Base-by-base conservation (phyloP, 2,797 vertebrate species). In the Brachyrhaphis roseni region DNA sequence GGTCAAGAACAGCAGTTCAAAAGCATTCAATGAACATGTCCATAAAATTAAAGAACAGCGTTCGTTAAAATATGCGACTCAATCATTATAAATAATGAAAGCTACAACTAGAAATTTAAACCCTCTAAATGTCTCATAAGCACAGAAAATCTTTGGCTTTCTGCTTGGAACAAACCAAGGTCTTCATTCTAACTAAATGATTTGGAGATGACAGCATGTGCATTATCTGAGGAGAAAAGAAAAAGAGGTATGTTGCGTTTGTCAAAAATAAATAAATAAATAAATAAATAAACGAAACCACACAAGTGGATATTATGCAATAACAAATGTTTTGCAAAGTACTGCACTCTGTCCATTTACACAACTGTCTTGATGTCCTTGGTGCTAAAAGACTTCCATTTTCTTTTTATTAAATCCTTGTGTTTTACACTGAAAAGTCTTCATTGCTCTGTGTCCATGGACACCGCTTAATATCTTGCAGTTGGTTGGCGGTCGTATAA, bases 371-470 rank as follows among this genome's bases (percentile, higher is more conserved):
- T 6, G 5, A 43, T n/a, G 39, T 41, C 34, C 36, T 39, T 34
- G 18, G 5, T 10, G 4, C 36, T 68, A 36, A 10, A 41, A 68
- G 20, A 7, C 36, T 26, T 43, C n/a, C 1, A 4, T 59, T 8
- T 53, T 13, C 16, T 11, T 34, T 55, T 31, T 34, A 23, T 18
- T 26, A 46, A 20, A 41, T 28, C 0, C 31, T 8, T 43, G 47
- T 70, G 20, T 71, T 3, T 57, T 15, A 18, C 8, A 46, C 23
- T 13, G 8, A 20, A 47, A 45, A 4, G 8, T 68, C 51, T 31
- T 78, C 3, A 1, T 74, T 41, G 20, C 55, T 49, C 26, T 31
- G 57, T 74, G 55, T 79, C 71, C 71, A 74, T 31, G 72, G 72
- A 51, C 31, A 41, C 57, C 71, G 49, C 23, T 62, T 23, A 47